Evolutionary conservation across 35 echinoderm and acorn worm species (phyloP).

Genomic region (Acanthaster planci): DNA sequence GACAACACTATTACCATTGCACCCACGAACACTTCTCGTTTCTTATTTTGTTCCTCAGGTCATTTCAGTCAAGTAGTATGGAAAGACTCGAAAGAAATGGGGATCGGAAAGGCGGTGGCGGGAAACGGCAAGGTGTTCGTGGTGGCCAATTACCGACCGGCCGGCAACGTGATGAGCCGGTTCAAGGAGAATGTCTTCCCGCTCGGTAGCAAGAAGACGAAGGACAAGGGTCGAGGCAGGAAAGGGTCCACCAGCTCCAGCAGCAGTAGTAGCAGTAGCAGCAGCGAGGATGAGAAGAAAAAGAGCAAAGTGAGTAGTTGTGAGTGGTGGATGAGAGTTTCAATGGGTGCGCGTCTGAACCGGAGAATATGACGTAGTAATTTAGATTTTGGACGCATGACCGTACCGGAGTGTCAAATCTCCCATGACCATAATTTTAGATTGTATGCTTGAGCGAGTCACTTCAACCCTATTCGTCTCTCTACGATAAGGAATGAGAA

Average conservation of each 20-base stretch:
- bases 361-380: background rate
- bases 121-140: conserved; percentile 80
- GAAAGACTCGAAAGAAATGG: conserved; percentile 88
- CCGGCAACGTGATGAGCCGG: conserved; percentile 85
- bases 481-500: background rate
- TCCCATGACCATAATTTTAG: background rate
- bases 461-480: background rate
- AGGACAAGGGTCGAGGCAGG: background rate
- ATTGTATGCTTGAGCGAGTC: background rate
- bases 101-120: conserved; percentile 83
- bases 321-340: background rate
- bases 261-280: conserved; percentile 52
- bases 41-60: conserved; percentile 45
- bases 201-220: background rate
- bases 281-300: conserved; percentile 49
- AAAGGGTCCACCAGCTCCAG: conserved; percentile 45
- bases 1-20: no score
- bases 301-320: conserved; percentile 23
- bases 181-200: conserved; percentile 78
- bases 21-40: background rate
- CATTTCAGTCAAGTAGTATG: conserved; percentile 96
- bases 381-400: background rate
- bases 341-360: background rate
- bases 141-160: conserved; percentile 86
- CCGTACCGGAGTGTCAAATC: background rate